Evolutionary conservation across 2,113 vertebrate genomes (phyloP).

Genomic region (Tonatia bakeri): DNA sequence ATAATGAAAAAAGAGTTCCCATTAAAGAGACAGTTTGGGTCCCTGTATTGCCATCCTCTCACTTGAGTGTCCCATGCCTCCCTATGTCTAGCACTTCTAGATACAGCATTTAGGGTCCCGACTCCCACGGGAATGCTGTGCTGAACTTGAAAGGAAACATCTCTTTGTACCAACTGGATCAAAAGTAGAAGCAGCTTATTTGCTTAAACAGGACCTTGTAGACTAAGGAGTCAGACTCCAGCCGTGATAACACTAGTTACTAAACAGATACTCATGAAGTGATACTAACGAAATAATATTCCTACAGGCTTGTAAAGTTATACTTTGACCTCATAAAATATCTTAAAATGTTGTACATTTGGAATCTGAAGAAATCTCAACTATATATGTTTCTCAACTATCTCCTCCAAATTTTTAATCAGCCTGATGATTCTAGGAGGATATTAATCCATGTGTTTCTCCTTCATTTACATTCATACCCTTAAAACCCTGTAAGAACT

Average conservation of each 20-base stretch:
- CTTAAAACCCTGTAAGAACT: constrained; percentile 66
- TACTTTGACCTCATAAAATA: neutral
- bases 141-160: neutral
- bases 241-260: neutral
- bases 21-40: constrained; percentile 30
- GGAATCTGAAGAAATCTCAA: constrained; percentile 13
- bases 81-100: neutral
- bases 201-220: neutral
- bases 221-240: neutral
- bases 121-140: neutral
- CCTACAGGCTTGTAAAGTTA: neutral
- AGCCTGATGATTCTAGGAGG: constrained; percentile 7
- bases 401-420: constrained; percentile 44
- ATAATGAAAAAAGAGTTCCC: constrained; percentile 59
- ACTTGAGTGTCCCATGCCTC: neutral
- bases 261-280: neutral
- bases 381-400: constrained; percentile 39
- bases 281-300: neutral
- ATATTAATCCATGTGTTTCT: constrained; percentile 66
- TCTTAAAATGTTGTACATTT: constrained; percentile 17
- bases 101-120: neutral
- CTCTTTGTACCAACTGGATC: neutral
- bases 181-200: neutral
- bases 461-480: constrained; percentile 56
- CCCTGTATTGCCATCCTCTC: neutral